Conservation (phyloP, 2,113 vertebrate genomes). For the Brachionichthys hirsutus region DNA sequence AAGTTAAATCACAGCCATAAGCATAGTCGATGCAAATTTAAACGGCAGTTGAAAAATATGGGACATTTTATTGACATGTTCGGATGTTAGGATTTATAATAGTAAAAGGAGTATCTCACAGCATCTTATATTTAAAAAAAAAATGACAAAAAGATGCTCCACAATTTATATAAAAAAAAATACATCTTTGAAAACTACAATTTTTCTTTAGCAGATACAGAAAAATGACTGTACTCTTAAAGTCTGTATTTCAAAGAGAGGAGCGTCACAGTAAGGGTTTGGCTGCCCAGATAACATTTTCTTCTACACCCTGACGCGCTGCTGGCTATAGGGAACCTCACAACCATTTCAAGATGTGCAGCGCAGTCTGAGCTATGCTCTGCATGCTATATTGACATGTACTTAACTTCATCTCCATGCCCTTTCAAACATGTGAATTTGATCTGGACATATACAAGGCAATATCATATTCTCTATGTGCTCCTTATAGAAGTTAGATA, state of each 20-base stretch:
- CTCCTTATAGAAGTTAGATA: not conserved
- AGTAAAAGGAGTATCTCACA: too few species aligned
- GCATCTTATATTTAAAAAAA: too few species aligned
- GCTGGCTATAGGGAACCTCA: conserved; percentile 43
- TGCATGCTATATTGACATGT: conserved; percentile 15
- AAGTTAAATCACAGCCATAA: too few species aligned
- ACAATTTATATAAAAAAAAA: too few species aligned
- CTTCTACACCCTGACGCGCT: conserved; percentile 21
- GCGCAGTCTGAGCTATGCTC: conserved; percentile 12
- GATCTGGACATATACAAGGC: conserved; percentile 1
- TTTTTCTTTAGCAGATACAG: conserved; percentile 1
- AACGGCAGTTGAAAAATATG: too few species aligned
- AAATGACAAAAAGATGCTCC: too few species aligned
- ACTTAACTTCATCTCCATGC: conserved; percentile 12
- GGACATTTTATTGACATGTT: too few species aligned
- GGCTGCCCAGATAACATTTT: conserved; percentile 15
- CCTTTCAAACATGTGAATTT: conserved; percentile 2
- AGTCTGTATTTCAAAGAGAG: conserved; percentile 2
- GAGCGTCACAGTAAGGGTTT: conserved; percentile 19
- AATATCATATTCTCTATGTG: not conserved
- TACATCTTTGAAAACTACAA: too few species aligned
- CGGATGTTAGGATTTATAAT: too few species aligned
- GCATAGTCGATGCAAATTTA: too few species aligned
- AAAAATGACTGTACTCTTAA: conserved; percentile 3
- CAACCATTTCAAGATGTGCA: conserved; percentile 51